Conservation (phyloP, 2,888 invertebrate species). For the Ennomos quercinarius region DNA sequence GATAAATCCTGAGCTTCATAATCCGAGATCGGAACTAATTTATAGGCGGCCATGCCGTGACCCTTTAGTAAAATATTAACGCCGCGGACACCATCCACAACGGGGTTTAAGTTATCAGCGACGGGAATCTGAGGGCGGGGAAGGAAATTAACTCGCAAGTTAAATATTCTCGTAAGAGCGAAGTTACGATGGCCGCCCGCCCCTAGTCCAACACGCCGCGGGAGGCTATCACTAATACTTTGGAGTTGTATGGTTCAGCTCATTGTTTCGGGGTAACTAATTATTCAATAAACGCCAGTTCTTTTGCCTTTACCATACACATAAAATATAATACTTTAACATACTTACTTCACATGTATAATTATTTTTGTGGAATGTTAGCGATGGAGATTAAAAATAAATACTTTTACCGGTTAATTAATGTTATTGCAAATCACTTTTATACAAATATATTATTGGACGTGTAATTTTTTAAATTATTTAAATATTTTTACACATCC, state of each 20-base stretch:
- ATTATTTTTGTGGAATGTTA: too few species aligned
- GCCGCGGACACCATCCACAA: conserved; percentile 45
- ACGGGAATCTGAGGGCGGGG: conserved; percentile 43
- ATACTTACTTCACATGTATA: too few species aligned
- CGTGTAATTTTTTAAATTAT: too few species aligned
- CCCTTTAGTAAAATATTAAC: conserved; percentile 59
- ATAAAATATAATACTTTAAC: too few species aligned
- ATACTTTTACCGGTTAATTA: too few species aligned
- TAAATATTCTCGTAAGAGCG: conserved; percentile 37
- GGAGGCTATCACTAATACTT: conserved; percentile 13
- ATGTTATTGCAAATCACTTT: too few species aligned
- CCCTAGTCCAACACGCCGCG: conserved; percentile 9
- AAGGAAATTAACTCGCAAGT: conserved; percentile 40
- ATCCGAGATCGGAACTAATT: conserved; percentile 46
- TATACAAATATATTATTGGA: too few species aligned
- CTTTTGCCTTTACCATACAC: too few species aligned
- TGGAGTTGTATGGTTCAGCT: conserved; percentile 15
- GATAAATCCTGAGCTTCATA: conserved; percentile 47
- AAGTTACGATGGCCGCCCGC: conserved; percentile 26
- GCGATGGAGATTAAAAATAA: too few species aligned
- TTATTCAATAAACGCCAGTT: too few species aligned
- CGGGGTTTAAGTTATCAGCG: conserved; percentile 51
- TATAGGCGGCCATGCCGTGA: conserved; percentile 47
- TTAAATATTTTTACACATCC: too few species aligned
- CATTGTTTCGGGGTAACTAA: background rate